Percentiles rank a stretch among this genome's conserved stretches.
These are phyloP conservation scores for Eudemis profundana DNA, from an alignment of 2,888 invertebrate species.

Conservation along the genomic window DNA sequence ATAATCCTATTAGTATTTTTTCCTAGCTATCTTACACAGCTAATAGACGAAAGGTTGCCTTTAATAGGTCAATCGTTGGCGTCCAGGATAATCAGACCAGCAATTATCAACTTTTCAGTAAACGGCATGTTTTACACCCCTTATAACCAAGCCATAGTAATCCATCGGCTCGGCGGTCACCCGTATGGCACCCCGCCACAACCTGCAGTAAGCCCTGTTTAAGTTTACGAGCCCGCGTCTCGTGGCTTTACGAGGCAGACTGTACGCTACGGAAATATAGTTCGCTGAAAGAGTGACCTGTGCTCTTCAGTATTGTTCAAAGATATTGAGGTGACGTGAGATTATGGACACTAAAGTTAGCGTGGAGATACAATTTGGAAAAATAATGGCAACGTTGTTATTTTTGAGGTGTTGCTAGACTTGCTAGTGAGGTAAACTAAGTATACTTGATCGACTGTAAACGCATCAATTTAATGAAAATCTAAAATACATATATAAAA, in stretches of 20 bases:
- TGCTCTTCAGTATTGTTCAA: constrained; percentile 32
- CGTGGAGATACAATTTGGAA: not conserved
- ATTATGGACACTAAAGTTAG: not conserved
- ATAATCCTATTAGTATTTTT: too few species aligned
- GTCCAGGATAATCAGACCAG: constrained; percentile 33
- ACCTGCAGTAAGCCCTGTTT: constrained; percentile 71
- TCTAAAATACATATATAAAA: too few species aligned
- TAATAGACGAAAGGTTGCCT: not conserved
- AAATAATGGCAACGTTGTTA: not conserved
- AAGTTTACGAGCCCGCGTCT: constrained; percentile 77
- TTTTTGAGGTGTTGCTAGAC: not conserved
- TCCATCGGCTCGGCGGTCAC: constrained; percentile 63
- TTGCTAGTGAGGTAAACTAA: too few species aligned
- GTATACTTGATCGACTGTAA: too few species aligned
- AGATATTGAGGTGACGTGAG: constrained; percentile 15
- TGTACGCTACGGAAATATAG: constrained; percentile 55
- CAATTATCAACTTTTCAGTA: constrained; percentile 39
- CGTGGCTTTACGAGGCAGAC: constrained; percentile 75
- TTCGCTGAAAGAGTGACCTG: constrained; percentile 50
- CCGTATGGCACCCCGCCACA: constrained; percentile 70
- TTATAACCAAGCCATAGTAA: constrained; percentile 53
- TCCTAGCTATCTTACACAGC: too few species aligned
- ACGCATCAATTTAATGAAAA: too few species aligned
- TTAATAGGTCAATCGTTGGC: constrained; percentile 4
- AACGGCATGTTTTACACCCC: constrained; percentile 39